Evolutionary conservation across 2,888 invertebrate species (phyloP).

Genomic region (Dasysyrphus albostriatus): DNA sequence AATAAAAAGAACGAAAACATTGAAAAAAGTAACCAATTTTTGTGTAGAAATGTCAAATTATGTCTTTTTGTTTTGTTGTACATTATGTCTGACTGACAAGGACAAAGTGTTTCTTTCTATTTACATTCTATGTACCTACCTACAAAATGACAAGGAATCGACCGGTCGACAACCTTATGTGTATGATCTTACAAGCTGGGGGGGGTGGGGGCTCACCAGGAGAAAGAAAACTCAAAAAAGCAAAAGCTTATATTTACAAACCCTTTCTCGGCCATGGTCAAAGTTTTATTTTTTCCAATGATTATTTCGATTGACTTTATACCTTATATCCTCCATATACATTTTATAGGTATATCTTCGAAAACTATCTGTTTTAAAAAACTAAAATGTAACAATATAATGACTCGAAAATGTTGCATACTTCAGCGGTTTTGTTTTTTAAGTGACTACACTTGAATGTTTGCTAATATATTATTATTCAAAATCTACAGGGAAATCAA

Average conservation of each 20-base stretch:
- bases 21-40: constrained; percentile 42
- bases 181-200: constrained; percentile 44
- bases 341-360: neutral
- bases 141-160: constrained; percentile 47
- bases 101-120: constrained; percentile 18
- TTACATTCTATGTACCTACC: constrained; percentile 19
- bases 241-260: constrained; percentile 60
- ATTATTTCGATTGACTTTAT: neutral
- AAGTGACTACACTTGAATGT: neutral
- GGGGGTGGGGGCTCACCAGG: constrained; percentile 51
- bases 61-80: constrained; percentile 1
- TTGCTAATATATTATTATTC: neutral
- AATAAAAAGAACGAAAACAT: constrained; percentile 45
- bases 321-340: neutral
- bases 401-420: neutral
- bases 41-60: constrained; percentile 30
- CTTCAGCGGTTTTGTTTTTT: neutral
- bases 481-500: neutral
- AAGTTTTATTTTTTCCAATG: constrained; percentile 39
- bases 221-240: constrained; percentile 15
- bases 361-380: neutral
- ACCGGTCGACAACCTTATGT: constrained; percentile 74
- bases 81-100: constrained; percentile 44
- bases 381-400: neutral
- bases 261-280: constrained; percentile 71